Evolutionary conservation across 2,888 invertebrate species (phyloP), one percentile per base, ranked within the genome.

Genomic region (Harpagoxenus sublaevis): DNA sequence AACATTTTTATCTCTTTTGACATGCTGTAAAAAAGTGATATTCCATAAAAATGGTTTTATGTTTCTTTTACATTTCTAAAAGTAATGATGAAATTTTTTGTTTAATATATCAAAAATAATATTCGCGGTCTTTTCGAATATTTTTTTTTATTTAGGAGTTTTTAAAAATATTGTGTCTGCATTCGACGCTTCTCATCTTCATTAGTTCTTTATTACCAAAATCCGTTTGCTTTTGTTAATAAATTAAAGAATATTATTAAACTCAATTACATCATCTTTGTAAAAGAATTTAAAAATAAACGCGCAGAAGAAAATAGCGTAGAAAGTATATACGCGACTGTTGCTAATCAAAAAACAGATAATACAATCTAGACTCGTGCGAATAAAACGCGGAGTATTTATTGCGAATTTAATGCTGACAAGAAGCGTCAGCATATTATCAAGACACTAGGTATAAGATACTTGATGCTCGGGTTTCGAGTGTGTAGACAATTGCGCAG

Each of bases 391-490:
- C 3, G 35, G 23, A 45, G 2, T n/a, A 15, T 8, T 15, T 45
- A 31, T 28, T 35, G 66, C n/a, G 35, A 78, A 68, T 70, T 79
- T 57, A 79, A 60, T n/a, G 15, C 35, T 68, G 23, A 10, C 9
- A 35, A 70, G 12, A 18, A 12, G 35, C 15, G n/a, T 70, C 18
- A 70, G 18, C 15, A 12, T 18, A 23, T 57, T 68, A 42, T 70
- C 57, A 60, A 48, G 35, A 57, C 15, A 0, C 23, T 28, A n/a
- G 3, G n/a, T 45, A 45, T 45, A 45, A 68, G 18, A 79, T 60
- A 79, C 57, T 60, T 28, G 60, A 79, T 70, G 23, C 71, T 53
- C 35, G 2, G 8, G 60, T 45, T 53, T 79, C 70, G 35, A 70
- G 35, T 79, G 28, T 35, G 35, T 35, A 35, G 35, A 48, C 48